Evolutionary conservation across 1,140 invertebrate genomes (phyloP), one percentile per base, ranked within the genome.

Genomic region (Goniozus legneri): DNA sequence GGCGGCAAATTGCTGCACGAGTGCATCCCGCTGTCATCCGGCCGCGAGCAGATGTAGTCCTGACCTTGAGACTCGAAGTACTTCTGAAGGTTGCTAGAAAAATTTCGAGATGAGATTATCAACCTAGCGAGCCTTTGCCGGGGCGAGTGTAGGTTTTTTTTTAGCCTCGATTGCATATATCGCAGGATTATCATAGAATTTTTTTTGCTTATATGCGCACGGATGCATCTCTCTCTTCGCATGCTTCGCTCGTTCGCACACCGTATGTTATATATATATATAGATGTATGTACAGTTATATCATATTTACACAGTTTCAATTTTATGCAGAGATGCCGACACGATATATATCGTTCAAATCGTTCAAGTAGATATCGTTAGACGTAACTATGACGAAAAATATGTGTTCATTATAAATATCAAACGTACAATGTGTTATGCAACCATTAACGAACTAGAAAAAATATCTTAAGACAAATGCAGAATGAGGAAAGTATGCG

Each of bases 1-100:
- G 87, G 87, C 1, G 95, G 95, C 33, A 99, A 83, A 68, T 95
- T 80, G 20, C 78, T 76, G 74, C 97, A 99, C 21, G 81, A 79
- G 73, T 97, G 94, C 89, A 99, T 95, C 2, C 97, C 97, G 51
- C 86, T 92, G 73, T 95, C 92, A 54, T 94, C 92, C 4, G 87
- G 85, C 59, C 87, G 85, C 36, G 92, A 94, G 77, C 97, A 99
- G 59, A 99, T 98, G 77, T 96, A 99, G 75, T 99, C 96, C 77
- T 92, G 84, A 62, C 96, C 93, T 67, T 89, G 88, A 65, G 86
- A 85, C 69, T 86, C 83, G 77, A 90, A 92, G 80, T 89, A 89
- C 58, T 85, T 83, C 58, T 87, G 85, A 54, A 83, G 71, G 55
- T 78, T 77, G 58, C 82, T 84, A 75, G 22, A 78, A 75, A 69